These are phyloP conservation scores for Drosophila cognata DNA, from an alignment of 2,888 invertebrate genomes.

Conservation along the genomic window DNA sequence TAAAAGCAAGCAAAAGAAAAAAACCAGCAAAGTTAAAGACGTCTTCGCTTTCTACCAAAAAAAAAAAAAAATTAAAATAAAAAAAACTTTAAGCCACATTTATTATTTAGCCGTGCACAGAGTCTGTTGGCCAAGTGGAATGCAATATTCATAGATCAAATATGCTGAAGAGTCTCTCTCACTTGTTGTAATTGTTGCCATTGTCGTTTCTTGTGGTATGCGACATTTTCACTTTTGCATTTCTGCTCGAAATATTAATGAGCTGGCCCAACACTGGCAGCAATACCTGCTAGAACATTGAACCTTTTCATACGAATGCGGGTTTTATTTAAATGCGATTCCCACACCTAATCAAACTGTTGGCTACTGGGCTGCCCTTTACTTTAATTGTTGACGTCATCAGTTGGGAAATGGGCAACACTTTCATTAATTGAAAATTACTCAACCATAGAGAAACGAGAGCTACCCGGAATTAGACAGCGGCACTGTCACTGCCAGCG, in stretches of 20 bases:
- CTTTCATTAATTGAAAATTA: constrained; percentile 79
- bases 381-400: constrained; percentile 64
- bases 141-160: constrained; percentile 75
- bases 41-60: constrained; percentile 64
- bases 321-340: constrained; percentile 37
- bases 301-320: constrained; percentile 30
- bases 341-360: constrained; percentile 37
- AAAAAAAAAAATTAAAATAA: not conserved
- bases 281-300: constrained; percentile 58
- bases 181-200: constrained; percentile 35
- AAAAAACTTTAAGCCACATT: constrained; percentile 36
- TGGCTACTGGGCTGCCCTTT: constrained; percentile 42
- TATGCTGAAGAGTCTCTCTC: constrained; percentile 40
- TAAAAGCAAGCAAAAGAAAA: constrained; percentile 8
- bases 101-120: constrained; percentile 41
- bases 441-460: constrained; percentile 58
- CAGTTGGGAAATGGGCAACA: constrained; percentile 33
- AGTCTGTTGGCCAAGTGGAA: constrained; percentile 44
- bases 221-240: constrained; percentile 81
- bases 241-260: constrained; percentile 74
- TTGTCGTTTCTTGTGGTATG: constrained; percentile 63
- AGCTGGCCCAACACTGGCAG: constrained; percentile 37
- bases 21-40: constrained; percentile 17
- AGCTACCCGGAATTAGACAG: constrained; percentile 63
- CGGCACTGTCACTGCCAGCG: constrained; percentile 10